Evolutionary conservation across 2,113 vertebrate genomes (phyloP), one percentile per base, ranked within the genome.

Genomic region (Casuarius casuarius): DNA sequence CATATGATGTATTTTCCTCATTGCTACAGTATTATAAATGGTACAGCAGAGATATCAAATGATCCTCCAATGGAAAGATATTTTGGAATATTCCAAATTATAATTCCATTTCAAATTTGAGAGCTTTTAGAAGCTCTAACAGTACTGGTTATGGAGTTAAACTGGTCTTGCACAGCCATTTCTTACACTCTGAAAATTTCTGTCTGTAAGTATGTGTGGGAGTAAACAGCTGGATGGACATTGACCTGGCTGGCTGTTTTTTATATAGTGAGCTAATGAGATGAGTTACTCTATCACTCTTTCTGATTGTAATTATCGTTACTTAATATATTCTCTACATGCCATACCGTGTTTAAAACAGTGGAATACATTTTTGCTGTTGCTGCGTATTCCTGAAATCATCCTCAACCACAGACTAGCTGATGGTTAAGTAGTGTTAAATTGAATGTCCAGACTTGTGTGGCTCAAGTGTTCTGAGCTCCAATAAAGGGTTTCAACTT

Each of bases 361-460:
- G 89, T 31, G 44, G 44, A 91, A 54, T 76, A n/a, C 0, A 2
- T 49, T 81, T 87, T 81, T 48, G 21, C 33, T 77, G 93, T 77
- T 74, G 52, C 19, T 61, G 13, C 13, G 7, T 58, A 3, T 74
- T 83, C 38, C 31, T 81, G 78, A 51, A 70, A n/a, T 70, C 2
- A 5, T 7, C 9, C 5, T 89, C 31, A 46, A 26, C 44, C 40
- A 26, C 63, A 73, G 59, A 4, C 26, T 33, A 91, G 42, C 72
- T 44, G 35, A 5, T 46, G 33, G 18, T 26, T 12, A n/a, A 18
- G 46, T 15, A 80, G 38, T 6, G 13, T 49, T 65, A 15, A 80
- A 5, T 1, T 42, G 49, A 48, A 18, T 40, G 54, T 44, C 35
- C 0, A 0, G 63, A 12, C 35, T 71, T 10, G 1, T 1, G 28